Evolutionary conservation across 37 sponge, comb jelly and placozoan species (phyloP).

Genomic region (Aphrocallistes beatrix): DNA sequence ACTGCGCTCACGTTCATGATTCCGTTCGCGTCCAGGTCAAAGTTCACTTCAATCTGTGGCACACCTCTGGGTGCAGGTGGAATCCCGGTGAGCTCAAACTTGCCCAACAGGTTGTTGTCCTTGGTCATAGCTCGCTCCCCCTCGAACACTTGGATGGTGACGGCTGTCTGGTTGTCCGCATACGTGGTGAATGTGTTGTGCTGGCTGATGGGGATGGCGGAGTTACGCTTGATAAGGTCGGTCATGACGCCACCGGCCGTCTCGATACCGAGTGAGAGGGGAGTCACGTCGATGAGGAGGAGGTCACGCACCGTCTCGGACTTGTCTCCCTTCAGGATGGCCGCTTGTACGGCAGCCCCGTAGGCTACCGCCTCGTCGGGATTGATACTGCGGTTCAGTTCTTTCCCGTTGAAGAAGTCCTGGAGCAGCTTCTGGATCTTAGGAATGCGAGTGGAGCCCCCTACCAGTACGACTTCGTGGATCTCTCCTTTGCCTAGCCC

Average conservation of each 20-base stretch:
- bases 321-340: slow-evolving; percentile 79
- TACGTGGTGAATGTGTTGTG: slow-evolving; percentile 78
- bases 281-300: slow-evolving; percentile 80
- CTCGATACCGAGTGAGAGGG: slow-evolving; percentile 88
- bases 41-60: slow-evolving; percentile 69
- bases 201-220: slow-evolving; percentile 52
- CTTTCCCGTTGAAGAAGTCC: slow-evolving; percentile 95
- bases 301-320: slow-evolving; percentile 67
- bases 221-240: slow-evolving; percentile 49
- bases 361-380: slow-evolving; percentile 96
- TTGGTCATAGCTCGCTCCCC: slow-evolving; percentile 78
- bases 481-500: slow-evolving; percentile 70
- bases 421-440: slow-evolving; percentile 80
- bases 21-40: slow-evolving; percentile 76
- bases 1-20: slow-evolving; percentile 75
- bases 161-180: slow-evolving; percentile 79
- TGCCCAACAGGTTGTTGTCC: slow-evolving; percentile 75
- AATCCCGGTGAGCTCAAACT: slow-evolving; percentile 63
- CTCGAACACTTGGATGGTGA: slow-evolving; percentile 73
- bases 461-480: slow-evolving; percentile 82
- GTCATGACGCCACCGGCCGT: slow-evolving; percentile 98
- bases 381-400: slow-evolving; percentile 88
- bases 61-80: slow-evolving; percentile 84
- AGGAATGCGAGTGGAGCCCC: slow-evolving; percentile 90
- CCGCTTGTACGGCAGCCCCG: slow-evolving; percentile 94